These are phyloP conservation scores for Tyrannus savana DNA, from an alignment of 2,113 vertebrate species.

Conservation along the genomic window DNA sequence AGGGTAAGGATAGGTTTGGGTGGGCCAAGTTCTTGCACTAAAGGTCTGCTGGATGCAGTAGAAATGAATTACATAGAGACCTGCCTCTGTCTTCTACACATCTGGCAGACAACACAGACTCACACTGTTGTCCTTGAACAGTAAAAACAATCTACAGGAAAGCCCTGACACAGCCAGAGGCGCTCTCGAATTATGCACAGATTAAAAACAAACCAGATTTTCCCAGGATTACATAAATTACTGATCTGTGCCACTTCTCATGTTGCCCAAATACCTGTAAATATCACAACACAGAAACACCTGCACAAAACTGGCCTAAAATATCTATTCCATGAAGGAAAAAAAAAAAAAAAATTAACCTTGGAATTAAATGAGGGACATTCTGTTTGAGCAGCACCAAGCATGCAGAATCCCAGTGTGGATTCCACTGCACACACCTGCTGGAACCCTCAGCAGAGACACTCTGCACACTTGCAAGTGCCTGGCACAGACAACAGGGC, in stretches of 20 bases:
- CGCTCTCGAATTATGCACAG: not conserved
- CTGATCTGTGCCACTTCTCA: not conserved
- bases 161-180: not conserved
- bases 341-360: not conserved
- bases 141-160: not conserved
- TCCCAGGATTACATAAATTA: not conserved
- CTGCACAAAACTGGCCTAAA: not conserved
- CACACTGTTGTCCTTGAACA: not conserved
- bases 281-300: not conserved
- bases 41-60: not conserved
- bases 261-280: not conserved
- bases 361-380: not conserved
- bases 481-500: not conserved
- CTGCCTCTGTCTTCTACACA: not conserved
- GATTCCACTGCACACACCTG: not conserved
- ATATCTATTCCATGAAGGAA: not conserved
- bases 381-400: not conserved
- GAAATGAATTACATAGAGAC: not conserved
- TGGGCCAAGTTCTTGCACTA: not conserved
- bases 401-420: not conserved
- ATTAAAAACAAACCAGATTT: constrained; percentile 5
- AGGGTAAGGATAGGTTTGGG: not conserved
- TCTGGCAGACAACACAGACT: not conserved
- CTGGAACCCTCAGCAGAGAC: not conserved
- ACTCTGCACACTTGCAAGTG: not conserved